Conservation (phyloP, 2,888 invertebrate genomes). For the Drosophila falleni region DNA sequence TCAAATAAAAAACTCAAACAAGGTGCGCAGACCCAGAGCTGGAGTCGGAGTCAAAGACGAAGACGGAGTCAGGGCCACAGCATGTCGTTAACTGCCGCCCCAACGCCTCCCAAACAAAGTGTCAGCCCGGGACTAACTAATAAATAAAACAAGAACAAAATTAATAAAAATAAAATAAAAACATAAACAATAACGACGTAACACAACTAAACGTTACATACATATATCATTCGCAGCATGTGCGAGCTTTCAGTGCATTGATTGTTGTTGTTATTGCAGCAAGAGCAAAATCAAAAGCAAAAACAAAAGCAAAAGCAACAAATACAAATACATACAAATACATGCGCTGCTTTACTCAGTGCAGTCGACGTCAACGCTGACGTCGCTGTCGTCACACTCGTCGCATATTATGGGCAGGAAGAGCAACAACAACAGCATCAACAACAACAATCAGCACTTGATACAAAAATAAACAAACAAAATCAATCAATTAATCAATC, state of each 20-base stretch:
- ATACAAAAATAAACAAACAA: slow-evolving; percentile 79
- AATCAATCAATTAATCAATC: slow-evolving; percentile 78
- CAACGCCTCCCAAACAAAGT: slow-evolving; percentile 33
- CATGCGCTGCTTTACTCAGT: slow-evolving; percentile 59
- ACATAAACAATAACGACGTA: neutral
- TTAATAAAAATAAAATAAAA: neutral
- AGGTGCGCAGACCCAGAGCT: slow-evolving; percentile 48
- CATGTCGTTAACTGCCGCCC: slow-evolving; percentile 55
- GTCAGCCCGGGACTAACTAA: slow-evolving; percentile 46
- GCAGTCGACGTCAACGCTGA: slow-evolving; percentile 59
- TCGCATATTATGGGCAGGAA: slow-evolving; percentile 61
- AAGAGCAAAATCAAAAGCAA: slow-evolving; percentile 19
- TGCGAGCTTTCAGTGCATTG: slow-evolving; percentile 28
- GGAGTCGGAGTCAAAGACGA: slow-evolving; percentile 5
- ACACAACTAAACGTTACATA: slow-evolving; percentile 15
- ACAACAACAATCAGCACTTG: slow-evolving; percentile 54
- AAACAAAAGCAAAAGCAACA: slow-evolving; percentile 13
- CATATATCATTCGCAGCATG: slow-evolving; percentile 37
- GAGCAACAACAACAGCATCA: slow-evolving; percentile 44
- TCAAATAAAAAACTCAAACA: slow-evolving; percentile 70
- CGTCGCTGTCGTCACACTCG: slow-evolving; percentile 53
- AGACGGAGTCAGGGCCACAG: slow-evolving; percentile 34
- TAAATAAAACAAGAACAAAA: slow-evolving; percentile 41
- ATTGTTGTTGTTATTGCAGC: slow-evolving; percentile 18
- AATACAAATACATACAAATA: slow-evolving; percentile 12